Conservation (phyloP, 2,888 invertebrate species). For the Macaria liturata region DNA sequence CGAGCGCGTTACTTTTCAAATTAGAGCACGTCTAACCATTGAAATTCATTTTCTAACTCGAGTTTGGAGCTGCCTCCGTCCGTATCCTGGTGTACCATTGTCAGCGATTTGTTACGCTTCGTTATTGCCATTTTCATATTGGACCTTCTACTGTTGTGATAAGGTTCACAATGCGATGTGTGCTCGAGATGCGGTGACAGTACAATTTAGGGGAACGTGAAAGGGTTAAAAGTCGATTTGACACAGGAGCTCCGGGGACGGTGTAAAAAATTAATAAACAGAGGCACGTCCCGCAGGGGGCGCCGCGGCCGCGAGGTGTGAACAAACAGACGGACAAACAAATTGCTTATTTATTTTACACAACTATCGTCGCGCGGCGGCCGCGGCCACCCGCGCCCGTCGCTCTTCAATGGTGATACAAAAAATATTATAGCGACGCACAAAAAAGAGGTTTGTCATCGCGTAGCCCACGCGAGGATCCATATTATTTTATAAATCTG, state of each 20-base stretch:
- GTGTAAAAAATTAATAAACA: constrained; percentile 42
- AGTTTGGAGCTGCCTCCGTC: constrained; percentile 4
- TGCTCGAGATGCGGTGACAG: constrained; percentile 8
- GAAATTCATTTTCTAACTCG: constrained; percentile 36
- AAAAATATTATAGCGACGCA: constrained; percentile 24
- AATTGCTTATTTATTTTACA: constrained; percentile 45
- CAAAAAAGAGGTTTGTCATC: constrained; percentile 35
- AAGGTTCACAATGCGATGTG: constrained; percentile 17
- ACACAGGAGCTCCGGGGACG: constrained; percentile 38
- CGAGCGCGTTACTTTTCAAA: constrained; percentile 41
- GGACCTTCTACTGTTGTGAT: constrained; percentile 14
- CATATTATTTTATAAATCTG: constrained; percentile 25
- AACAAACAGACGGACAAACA: constrained; percentile 43
- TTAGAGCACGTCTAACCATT: constrained; percentile 42
- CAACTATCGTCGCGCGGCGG: constrained; percentile 29
- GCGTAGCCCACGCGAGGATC: constrained; percentile 19
- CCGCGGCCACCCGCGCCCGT: constrained; percentile 33
- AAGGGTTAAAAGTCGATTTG: constrained; percentile 44
- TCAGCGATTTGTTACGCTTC: constrained; percentile 19
- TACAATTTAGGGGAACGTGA: constrained; percentile 31
- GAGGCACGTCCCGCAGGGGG: constrained; percentile 29
- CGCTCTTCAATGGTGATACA: constrained; percentile 28
- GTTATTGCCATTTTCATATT: constrained; percentile 6
- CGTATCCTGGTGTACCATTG: constrained; percentile 11
- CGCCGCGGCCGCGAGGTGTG: constrained; percentile 35